These are phyloP conservation scores for Ceriagrion tenellum DNA, from an alignment of 2,888 invertebrate species.

Conservation along the genomic window DNA sequence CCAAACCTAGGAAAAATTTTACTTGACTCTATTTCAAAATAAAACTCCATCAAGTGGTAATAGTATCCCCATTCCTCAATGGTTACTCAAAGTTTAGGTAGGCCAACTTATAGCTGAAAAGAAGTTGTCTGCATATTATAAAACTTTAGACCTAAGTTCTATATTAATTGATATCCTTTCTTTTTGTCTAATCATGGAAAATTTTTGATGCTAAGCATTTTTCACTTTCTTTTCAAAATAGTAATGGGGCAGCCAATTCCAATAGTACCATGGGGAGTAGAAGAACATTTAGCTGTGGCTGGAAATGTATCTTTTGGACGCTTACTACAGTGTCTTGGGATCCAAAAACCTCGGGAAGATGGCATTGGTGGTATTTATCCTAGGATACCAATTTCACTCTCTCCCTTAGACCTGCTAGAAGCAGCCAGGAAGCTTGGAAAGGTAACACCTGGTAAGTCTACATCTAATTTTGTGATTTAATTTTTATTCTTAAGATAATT, in stretches of 20 bases:
- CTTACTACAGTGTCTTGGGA: not conserved
- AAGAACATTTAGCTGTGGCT: constrained; percentile 32
- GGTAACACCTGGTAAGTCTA: constrained; percentile 26
- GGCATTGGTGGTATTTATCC: constrained; percentile 40
- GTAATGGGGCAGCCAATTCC: constrained; percentile 54
- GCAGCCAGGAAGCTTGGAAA: constrained; percentile 48
- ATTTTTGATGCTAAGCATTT: no score
- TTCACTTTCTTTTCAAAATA: not conserved
- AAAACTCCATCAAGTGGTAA: no score
- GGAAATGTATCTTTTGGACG: constrained; percentile 14
- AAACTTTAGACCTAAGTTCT: no score
- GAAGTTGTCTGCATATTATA: no score
- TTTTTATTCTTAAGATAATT: no score
- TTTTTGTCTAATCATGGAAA: no score
- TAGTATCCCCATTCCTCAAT: no score
- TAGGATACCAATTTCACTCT: constrained; percentile 17
- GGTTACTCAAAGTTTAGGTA: no score
- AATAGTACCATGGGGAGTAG: constrained; percentile 37
- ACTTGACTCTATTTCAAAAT: no score
- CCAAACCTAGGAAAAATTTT: no score
- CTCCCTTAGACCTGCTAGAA: constrained; percentile 45
- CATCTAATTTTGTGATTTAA: not conserved
- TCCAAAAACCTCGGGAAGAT: constrained; percentile 40
- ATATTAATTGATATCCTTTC: no score
- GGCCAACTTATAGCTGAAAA: no score